A percentile compares a stretch with the other conserved stretches of the same genome.
Evolutionary conservation across 2,113 vertebrate species (phyloP).

Genomic region (Manacus vitellinus): DNA sequence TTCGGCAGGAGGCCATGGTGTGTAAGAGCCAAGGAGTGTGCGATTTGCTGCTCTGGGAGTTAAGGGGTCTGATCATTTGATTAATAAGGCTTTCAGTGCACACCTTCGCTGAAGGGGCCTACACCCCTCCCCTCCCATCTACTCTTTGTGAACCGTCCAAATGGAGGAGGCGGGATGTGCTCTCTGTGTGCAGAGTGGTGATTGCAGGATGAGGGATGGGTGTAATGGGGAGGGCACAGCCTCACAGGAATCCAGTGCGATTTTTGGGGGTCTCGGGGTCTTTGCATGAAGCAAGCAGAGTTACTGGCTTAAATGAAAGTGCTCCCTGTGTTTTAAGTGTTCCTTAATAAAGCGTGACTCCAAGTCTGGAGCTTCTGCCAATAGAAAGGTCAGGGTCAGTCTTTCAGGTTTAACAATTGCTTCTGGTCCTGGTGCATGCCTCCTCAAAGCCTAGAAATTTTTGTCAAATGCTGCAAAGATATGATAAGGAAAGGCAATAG

Average conservation of each 20-base stretch:
- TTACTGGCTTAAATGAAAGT: neutral
- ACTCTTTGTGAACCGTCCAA: neutral
- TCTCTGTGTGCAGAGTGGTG: neutral
- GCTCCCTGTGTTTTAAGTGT: neutral
- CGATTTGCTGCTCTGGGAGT: neutral
- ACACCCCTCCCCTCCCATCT: neutral
- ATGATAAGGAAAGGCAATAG: neutral
- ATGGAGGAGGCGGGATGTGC: neutral
- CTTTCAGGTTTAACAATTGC: neutral
- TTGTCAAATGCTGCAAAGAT: neutral
- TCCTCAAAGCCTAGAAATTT: neutral
- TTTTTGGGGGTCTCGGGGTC: neutral
- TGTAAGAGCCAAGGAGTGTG: fast-evolving
- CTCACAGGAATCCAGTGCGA: neutral
- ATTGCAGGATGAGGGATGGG: neutral
- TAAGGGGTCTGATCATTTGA: neutral
- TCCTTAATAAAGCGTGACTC: neutral
- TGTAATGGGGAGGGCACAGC: neutral
- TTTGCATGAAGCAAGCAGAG: neutral
- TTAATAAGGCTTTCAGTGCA: neutral
- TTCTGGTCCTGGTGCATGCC: neutral
- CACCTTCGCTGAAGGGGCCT: neutral
- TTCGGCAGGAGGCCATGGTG: neutral
- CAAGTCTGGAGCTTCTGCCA: no score
- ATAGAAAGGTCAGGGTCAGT: neutral